Evolutionary conservation across 2,113 vertebrate species (phyloP).

Genomic region (Silurus glanis): DNA sequence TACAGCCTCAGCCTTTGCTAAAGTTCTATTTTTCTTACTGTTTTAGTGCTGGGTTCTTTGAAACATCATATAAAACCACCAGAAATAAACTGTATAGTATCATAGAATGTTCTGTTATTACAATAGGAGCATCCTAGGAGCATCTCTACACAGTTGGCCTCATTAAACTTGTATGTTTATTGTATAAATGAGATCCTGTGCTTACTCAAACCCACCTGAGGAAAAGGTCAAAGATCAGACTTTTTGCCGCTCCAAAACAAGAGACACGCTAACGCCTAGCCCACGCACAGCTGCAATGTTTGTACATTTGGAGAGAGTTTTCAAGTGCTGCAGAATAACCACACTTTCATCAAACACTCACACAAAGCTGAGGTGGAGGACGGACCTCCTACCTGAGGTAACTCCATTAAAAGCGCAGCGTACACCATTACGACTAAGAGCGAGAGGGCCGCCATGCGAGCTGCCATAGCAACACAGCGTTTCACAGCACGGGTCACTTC

Average conservation of each 20-base stretch:
- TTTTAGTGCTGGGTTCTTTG: background rate
- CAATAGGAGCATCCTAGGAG: background rate
- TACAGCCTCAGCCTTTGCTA: background rate
- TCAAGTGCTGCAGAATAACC: slow-evolving; percentile 1
- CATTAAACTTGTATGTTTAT: background rate
- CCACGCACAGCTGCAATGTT: slow-evolving; percentile 38
- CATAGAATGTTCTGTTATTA: background rate
- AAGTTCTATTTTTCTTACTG: too few relatives aligned
- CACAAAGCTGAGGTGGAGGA: slow-evolving; percentile 40
- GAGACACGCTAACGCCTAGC: slow-evolving; percentile 2
- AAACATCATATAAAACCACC: background rate
- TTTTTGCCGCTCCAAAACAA: background rate
- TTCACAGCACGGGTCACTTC: slow-evolving; percentile 55
- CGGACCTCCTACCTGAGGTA: slow-evolving; percentile 48
- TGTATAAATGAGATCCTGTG: background rate
- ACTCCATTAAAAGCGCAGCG: slow-evolving; percentile 46
- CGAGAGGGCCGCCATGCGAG: slow-evolving; percentile 48
- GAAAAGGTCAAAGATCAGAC: slow-evolving; percentile 1
- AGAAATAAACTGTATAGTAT: background rate
- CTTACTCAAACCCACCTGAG: background rate
- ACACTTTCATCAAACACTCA: slow-evolving; percentile 13
- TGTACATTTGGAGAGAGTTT: slow-evolving; percentile 11
- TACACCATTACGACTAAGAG: slow-evolving; percentile 44
- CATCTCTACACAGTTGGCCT: background rate
- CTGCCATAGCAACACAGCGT: slow-evolving; percentile 63